Percentiles rank a stretch among this genome's conserved stretches.
Evolutionary conservation across 2,888 invertebrate genomes (phyloP).

Genomic region (Anthophora plumipes): DNA sequence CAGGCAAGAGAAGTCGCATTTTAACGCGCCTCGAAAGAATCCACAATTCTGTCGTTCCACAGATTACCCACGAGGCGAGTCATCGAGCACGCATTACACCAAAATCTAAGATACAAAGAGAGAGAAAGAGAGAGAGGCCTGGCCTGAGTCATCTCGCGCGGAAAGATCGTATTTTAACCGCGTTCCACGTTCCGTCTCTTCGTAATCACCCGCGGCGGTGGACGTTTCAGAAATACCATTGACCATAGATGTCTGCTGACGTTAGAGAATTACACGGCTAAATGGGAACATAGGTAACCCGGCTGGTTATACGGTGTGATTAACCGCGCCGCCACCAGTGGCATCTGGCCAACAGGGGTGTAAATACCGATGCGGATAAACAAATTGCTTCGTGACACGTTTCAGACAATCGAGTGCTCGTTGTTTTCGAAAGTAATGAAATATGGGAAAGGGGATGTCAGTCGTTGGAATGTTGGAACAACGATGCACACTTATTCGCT

Average conservation of each 20-base stretch:
- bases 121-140: no score
- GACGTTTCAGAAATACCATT: slow-evolving; percentile 51
- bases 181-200: slow-evolving; percentile 50
- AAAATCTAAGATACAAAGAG: slow-evolving; percentile 58
- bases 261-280: slow-evolving; percentile 15
- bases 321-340: slow-evolving; percentile 5
- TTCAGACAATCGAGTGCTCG: background rate
- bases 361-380: slow-evolving; percentile 14
- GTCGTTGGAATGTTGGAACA: background rate
- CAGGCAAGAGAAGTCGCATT: background rate
- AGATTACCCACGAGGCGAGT: slow-evolving; percentile 64
- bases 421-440: background rate
- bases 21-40: slow-evolving; percentile 31
- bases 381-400: background rate
- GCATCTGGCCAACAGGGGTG: background rate
- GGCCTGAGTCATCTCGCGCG: slow-evolving; percentile 61
- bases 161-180: slow-evolving; percentile 56
- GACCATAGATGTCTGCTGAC: slow-evolving; percentile 47
- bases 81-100: slow-evolving; percentile 67
- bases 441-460: background rate
- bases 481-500: background rate
- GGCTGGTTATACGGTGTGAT: background rate
- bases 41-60: slow-evolving; percentile 36
- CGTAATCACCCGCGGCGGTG: slow-evolving; percentile 41
- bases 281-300: slow-evolving; percentile 39